Percentiles rank a stretch among this genome's conserved stretches.
These are phyloP conservation scores for Anisognathus igniventris DNA, from an alignment of 2,797 vertebrate genomes.

Conservation along the genomic window DNA sequence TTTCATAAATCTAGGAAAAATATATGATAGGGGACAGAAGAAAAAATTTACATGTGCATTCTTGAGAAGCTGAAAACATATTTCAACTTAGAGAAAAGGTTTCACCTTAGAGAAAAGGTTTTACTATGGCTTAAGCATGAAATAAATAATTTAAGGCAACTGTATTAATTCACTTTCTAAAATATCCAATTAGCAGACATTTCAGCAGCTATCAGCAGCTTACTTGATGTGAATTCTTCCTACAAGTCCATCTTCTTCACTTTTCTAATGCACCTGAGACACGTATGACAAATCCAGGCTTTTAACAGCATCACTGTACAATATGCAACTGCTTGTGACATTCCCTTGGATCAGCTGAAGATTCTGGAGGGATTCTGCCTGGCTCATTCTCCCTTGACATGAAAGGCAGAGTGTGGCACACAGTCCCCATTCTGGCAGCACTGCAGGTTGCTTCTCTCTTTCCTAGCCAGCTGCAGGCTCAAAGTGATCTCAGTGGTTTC, in stretches of 20 bases:
- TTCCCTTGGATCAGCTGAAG: background rate
- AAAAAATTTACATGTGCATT: background rate
- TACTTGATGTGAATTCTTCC: background rate
- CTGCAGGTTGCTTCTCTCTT: background rate
- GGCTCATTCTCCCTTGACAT: background rate
- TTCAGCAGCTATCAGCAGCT: background rate
- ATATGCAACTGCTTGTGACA: background rate
- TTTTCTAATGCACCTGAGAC: background rate
- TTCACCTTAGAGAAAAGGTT: background rate
- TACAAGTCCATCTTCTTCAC: background rate
- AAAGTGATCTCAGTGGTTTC: background rate
- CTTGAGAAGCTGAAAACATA: background rate
- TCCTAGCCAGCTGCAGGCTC: background rate
- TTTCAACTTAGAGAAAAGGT: background rate
- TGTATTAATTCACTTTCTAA: background rate
- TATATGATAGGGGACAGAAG: background rate
- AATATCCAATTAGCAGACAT: background rate
- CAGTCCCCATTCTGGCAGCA: background rate
- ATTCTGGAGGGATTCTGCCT: background rate
- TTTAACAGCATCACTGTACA: background rate
- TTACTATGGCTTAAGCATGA: background rate
- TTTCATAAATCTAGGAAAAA: conserved; percentile 85
- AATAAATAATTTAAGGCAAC: background rate
- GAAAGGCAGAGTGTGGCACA: background rate
- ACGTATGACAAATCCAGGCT: background rate